Percentiles rank a stretch among this genome's conserved stretches.
These are phyloP conservation scores for Microctonus aethiopoides DNA, from an alignment of 2,888 invertebrate genomes.

Conservation along the genomic window DNA sequence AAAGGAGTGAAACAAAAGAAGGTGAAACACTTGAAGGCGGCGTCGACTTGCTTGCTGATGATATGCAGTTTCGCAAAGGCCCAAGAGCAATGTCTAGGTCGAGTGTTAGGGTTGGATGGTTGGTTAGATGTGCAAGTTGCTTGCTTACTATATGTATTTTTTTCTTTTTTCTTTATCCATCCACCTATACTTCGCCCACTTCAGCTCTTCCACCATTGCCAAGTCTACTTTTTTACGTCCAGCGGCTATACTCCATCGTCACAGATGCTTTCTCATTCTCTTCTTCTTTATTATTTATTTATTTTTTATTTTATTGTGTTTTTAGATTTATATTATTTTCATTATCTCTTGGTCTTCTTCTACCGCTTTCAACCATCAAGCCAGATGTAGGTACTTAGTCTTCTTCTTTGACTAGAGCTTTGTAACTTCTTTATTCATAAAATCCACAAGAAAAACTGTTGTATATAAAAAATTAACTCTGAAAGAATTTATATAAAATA, in stretches of 20 bases:
- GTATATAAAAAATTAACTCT: too few relatives aligned
- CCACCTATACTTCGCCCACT: neutral
- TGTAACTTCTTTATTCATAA: neutral
- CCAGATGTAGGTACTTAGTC: conserved; percentile 17
- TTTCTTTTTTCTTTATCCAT: neutral
- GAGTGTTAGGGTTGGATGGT: conserved; percentile 4
- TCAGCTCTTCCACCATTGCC: neutral
- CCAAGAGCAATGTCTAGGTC: conserved; percentile 23
- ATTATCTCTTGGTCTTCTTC: neutral
- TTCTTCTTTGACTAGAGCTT: neutral
- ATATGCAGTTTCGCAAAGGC: conserved; percentile 25
- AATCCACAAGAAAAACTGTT: too few relatives aligned
- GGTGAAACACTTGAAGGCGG: conserved; percentile 1
- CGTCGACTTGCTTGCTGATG: conserved; percentile 1
- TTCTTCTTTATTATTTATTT: neutral
- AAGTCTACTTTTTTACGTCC: conserved; percentile 1
- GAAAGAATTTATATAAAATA: too few relatives aligned
- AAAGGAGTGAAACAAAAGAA: conserved; percentile 8
- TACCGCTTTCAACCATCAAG: neutral
- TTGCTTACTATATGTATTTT: neutral
- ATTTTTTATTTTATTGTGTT: neutral
- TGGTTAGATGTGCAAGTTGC: neutral
- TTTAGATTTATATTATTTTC: neutral
- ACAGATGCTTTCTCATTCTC: conserved; percentile 13
- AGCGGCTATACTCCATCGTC: conserved; percentile 9